Evolutionary conservation across 2,797 vertebrate species (phyloP).

Genomic region (Varecia variegata): DNA sequence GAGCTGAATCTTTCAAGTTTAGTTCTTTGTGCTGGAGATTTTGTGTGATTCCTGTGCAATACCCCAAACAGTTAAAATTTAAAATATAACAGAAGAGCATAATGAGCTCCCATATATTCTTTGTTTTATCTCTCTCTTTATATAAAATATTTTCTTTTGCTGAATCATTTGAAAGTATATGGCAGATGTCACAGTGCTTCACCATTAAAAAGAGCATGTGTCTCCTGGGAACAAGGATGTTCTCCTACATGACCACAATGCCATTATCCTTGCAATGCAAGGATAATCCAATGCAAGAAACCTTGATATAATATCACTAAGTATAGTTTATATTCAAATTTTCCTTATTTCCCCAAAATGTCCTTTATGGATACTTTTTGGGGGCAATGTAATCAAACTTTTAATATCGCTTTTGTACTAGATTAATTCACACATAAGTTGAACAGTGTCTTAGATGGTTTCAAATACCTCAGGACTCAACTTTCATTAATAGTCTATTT

Average conservation of each 20-base stretch:
- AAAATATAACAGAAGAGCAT: neutral
- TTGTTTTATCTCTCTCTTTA: neutral
- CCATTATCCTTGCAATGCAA: too few species aligned
- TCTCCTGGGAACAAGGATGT: neutral
- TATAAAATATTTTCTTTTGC: neutral
- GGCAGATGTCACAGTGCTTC: neutral
- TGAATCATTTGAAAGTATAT: neutral
- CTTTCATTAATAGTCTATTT: slow-evolving; percentile 29
- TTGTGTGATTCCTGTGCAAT: neutral
- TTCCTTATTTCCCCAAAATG: neutral
- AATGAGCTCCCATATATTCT: neutral
- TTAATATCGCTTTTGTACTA: neutral
- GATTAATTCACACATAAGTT: neutral
- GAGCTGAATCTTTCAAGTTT: neutral
- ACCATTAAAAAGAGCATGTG: neutral
- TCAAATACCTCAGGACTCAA: slow-evolving; percentile 14
- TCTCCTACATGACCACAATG: neutral
- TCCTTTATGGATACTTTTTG: neutral
- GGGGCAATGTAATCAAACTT: neutral
- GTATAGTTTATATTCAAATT: neutral
- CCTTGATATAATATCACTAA: neutral
- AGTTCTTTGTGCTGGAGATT: neutral
- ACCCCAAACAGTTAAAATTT: neutral
- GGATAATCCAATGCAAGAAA: neutral
- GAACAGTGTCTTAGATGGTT: neutral